phyloP scores from a whole-genome alignment of 2,888 invertebrate genomes.

The Rhamnusium bicolor region DNA sequence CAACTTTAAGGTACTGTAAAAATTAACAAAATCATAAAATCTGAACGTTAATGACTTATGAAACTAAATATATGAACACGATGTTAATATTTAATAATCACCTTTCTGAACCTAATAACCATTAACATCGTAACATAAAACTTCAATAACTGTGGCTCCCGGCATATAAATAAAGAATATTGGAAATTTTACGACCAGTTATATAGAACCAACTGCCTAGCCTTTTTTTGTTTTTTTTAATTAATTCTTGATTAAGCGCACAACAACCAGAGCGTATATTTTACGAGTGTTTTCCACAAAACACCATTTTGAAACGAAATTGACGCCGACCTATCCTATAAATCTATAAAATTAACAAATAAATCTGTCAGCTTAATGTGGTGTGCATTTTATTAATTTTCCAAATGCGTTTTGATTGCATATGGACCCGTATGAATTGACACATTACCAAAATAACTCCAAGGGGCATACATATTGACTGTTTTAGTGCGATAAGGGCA shows the following conservation, averaged over 20 bases:
- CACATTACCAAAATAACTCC: slow-evolving; percentile 41
- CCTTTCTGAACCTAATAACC: no score
- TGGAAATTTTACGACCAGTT: background rate
- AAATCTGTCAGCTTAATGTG: slow-evolving; percentile 56
- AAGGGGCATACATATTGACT: slow-evolving; percentile 2
- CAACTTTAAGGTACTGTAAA: no score
- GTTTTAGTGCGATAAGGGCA: background rate
- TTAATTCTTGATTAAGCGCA: slow-evolving; percentile 30
- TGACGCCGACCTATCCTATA: slow-evolving; percentile 37
- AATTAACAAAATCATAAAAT: no score
- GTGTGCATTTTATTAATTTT: slow-evolving; percentile 55
- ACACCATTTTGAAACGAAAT: slow-evolving; percentile 24
- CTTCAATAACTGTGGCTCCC: background rate
- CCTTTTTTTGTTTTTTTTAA: slow-evolving; percentile 23
- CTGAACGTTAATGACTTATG: no score
- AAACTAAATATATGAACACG: no score
- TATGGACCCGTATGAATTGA: slow-evolving; percentile 37
- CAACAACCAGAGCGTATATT: slow-evolving; percentile 19
- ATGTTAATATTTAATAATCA: no score
- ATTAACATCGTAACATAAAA: no score
- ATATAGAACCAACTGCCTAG: slow-evolving; percentile 2
- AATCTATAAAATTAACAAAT: slow-evolving; percentile 53
- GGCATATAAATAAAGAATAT: slow-evolving; percentile 2
- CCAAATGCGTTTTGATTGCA: slow-evolving; percentile 42
- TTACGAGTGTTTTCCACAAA: slow-evolving; percentile 20